Base-by-base conservation (phyloP, 2,113 vertebrate genomes). In the Malurus melanocephalus region DNA sequence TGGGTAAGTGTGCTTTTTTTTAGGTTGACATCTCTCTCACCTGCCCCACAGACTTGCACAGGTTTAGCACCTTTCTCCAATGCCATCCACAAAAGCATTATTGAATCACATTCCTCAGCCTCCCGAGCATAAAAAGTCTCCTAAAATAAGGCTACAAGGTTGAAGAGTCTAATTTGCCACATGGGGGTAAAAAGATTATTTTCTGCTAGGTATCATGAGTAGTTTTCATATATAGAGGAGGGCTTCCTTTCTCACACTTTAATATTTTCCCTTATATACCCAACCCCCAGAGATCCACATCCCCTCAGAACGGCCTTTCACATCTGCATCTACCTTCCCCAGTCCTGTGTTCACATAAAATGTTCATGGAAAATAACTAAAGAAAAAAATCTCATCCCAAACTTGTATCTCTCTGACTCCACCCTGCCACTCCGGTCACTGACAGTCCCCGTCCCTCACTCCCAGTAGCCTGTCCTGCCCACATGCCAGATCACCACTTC, bases 11-110 rank as follows among this genome's bases (percentile, higher is more conserved):
- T 46, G 33, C 16, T 13, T 42, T 40, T 65, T 72, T 35, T 68
- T 18, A 35, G 9, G 26, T 18, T 59, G 60, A 32, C 33, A 1
- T 43, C 27, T 75, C 5, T 0, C 15, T 80, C 27, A 38, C 26
- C 27, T 56, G 21, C 28, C 45, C 2, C 3, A 32, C 12, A 38
- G 38, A 51, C 40, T 14, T 0, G 0, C 13, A 83, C 30, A 20
- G n/a, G n/a, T 86, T 40, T 64, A 51, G 46, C 43, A 77, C 48
- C 7, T 35, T 90, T 26, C 43, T 71, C 57, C n/a, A 48, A 0
- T 2, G 2, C 64, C 33, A 20, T 46, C 28, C 40, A 62, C 19
- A 71, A 26, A 42, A 13, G 16, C 6, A 12, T 22, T 11, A 49
- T 11, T 51, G 40, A 83, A 33, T 32, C 62, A 19, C 3, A n/a